These are phyloP conservation scores for Pygocentrus nattereri DNA, from an alignment of 2,797 vertebrate species.

Conservation along the genomic window DNA sequence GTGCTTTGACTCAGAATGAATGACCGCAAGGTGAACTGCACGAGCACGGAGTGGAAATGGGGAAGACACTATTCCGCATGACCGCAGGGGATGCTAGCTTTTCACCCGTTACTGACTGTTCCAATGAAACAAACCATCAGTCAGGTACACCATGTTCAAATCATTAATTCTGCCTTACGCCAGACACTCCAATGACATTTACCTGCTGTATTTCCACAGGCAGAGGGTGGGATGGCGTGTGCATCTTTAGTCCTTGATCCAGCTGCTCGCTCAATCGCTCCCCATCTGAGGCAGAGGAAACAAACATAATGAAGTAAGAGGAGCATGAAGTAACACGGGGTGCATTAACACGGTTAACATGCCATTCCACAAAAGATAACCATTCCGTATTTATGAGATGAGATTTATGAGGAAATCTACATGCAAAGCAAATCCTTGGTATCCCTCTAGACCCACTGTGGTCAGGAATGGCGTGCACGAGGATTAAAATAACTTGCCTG, in stretches of 20 bases:
- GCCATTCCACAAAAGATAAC: neutral
- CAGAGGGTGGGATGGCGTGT: constrained; percentile 78
- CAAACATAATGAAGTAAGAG: constrained; percentile 12
- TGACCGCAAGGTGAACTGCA: constrained; percentile 1
- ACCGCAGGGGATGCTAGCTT: neutral
- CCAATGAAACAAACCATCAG: neutral
- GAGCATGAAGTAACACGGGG: neutral
- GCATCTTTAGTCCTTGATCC: constrained; percentile 75
- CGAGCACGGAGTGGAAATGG: neutral
- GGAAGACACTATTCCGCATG: constrained; percentile 1
- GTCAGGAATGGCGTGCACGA: constrained; percentile 41
- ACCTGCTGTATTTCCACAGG: constrained; percentile 90
- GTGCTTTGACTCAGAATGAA: neutral
- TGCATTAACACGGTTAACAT: neutral
- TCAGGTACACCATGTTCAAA: neutral
- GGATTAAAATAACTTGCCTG: constrained; percentile 4
- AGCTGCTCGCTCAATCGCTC: constrained; percentile 1
- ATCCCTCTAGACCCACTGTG: constrained; percentile 34
- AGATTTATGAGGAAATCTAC: neutral
- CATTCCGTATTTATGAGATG: neutral
- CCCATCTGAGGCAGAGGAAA: constrained; percentile 5
- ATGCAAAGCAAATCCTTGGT: neutral
- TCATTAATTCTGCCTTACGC: constrained; percentile 5
- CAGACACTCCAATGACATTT: constrained; percentile 48
- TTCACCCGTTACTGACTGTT: neutral